Conservation (phyloP, 1,140 invertebrate species). For the Yoshiicerus persimilis region DNA sequence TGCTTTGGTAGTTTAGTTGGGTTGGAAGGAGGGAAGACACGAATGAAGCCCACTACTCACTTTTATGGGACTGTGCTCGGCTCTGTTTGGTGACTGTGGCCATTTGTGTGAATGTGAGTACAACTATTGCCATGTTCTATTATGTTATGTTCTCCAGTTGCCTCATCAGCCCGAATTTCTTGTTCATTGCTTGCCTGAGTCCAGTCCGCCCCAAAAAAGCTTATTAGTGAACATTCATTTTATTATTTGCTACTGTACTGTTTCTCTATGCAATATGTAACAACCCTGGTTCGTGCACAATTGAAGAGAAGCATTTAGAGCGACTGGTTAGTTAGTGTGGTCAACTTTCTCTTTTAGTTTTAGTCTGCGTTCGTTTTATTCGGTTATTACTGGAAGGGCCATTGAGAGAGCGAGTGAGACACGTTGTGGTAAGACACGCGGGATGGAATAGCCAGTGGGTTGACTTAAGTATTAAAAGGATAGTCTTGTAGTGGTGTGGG, state of each 20-base stretch:
- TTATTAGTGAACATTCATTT: neutral
- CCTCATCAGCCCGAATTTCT: neutral
- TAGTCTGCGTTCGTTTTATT: neutral
- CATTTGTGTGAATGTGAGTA: neutral
- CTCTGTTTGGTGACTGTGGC: neutral
- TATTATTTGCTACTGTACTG: neutral
- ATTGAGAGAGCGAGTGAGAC: too few relatives aligned
- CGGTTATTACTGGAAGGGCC: neutral
- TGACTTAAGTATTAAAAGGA: neutral
- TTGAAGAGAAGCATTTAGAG: neutral
- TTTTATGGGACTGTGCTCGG: neutral
- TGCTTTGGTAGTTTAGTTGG: neutral
- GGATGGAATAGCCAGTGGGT: neutral
- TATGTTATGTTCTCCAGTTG: neutral
- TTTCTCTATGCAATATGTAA: neutral
- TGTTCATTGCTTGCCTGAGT: neutral
- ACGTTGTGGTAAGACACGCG: too few relatives aligned
- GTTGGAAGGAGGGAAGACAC: neutral
- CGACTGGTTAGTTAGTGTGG: neutral
- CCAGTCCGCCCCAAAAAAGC: neutral
- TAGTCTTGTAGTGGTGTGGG: neutral
- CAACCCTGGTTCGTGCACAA: neutral
- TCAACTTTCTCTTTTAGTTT: neutral
- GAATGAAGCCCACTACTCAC: conserved; percentile 12
- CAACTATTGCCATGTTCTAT: neutral